Percentiles rank a stretch among this genome's conserved stretches.
Evolutionary conservation across 2,888 invertebrate species (phyloP).

Genomic region (Notocelia uddmanniana): DNA sequence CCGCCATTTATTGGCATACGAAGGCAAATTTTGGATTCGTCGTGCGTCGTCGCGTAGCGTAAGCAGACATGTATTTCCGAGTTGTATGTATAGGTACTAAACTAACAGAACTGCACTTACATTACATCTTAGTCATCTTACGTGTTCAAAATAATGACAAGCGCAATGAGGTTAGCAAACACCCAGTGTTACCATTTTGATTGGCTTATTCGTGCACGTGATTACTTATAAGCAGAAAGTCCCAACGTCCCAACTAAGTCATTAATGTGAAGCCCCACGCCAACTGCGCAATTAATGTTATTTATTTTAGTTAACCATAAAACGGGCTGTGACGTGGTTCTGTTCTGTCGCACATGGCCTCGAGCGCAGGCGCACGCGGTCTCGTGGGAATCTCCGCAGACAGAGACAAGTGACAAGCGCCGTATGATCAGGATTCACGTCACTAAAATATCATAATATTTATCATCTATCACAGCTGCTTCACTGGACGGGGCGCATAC

Average conservation of each 20-base stretch:
- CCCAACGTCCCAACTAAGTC: background rate
- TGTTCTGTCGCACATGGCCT: conserved; percentile 26
- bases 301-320: conserved; percentile 30
- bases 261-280: background rate
- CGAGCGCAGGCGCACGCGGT: conserved; percentile 16
- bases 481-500: background rate
- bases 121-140: background rate
- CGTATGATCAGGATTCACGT: background rate
- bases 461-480: background rate
- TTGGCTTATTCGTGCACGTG: background rate
- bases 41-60: too few relatives aligned
- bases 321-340: conserved; percentile 27
- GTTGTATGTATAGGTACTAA: background rate
- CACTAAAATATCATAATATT: too few relatives aligned
- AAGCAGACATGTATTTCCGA: background rate
- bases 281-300: conserved; percentile 28
- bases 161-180: too few relatives aligned
- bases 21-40: too few relatives aligned
- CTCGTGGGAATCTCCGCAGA: conserved; percentile 33
- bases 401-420: background rate
- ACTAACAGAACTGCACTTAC: background rate
- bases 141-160: background rate
- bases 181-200: background rate
- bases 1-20: too few relatives aligned
- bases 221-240: conserved; percentile 10